Evolutionary conservation across 1,140 invertebrate species (phyloP).

Genomic region (Steinernema feltiae): DNA sequence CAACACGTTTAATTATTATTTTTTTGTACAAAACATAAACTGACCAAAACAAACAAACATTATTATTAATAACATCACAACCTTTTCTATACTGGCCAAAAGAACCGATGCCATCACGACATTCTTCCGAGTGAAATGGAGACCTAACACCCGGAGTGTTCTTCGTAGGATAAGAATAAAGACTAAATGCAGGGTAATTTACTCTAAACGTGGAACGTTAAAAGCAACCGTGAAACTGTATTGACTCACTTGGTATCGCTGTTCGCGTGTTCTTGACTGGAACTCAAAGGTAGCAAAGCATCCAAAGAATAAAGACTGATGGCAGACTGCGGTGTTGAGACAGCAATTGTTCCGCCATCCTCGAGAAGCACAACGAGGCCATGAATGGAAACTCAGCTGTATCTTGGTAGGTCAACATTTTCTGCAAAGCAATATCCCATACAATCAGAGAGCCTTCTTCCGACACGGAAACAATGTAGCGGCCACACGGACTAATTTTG

Average conservation of each 20-base stretch:
- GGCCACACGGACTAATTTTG: conserved; percentile 44
- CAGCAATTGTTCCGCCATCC: conserved; percentile 49
- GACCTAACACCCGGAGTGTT: conserved; percentile 44
- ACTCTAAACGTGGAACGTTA: conserved; percentile 34
- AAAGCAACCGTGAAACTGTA: conserved; percentile 22
- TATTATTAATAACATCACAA: too few species aligned
- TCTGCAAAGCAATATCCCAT: conserved; percentile 51
- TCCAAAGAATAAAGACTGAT: conserved; percentile 42
- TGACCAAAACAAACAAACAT: too few species aligned
- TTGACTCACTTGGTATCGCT: conserved; percentile 20
- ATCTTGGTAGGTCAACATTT: conserved; percentile 39
- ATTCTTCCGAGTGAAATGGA: conserved; percentile 50
- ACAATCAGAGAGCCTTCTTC: conserved; percentile 48
- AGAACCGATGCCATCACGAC: conserved; percentile 45
- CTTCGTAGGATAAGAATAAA: conserved; percentile 49
- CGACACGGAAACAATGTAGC: conserved; percentile 47
- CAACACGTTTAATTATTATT: too few species aligned
- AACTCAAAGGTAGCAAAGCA: neutral
- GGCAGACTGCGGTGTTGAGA: conserved; percentile 42
- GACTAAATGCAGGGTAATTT: conserved; percentile 40
- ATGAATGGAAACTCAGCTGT: conserved; percentile 34
- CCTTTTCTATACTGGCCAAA: conserved; percentile 53
- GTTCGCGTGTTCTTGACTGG: conserved; percentile 1
- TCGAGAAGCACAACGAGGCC: conserved; percentile 46
- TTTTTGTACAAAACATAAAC: too few species aligned